phyloP scores from a whole-genome alignment of 2,888 invertebrate genomes.

The Lepidonotus clava region DNA sequence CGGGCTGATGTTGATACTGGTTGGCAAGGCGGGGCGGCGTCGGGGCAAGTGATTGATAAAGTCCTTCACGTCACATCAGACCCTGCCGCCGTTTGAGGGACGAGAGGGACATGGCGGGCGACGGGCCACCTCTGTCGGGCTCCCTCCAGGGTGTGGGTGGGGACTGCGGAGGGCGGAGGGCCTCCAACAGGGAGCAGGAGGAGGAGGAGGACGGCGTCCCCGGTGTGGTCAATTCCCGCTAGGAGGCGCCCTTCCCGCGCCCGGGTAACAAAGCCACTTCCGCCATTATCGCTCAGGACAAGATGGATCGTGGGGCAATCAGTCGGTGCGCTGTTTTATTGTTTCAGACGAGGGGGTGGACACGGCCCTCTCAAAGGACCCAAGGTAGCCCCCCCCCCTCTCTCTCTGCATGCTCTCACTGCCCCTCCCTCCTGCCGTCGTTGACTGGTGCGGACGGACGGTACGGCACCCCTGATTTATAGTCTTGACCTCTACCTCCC shows the following conservation, averaged over 20 bases:
- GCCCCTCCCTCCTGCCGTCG: neutral
- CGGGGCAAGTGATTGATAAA: slow-evolving; percentile 44
- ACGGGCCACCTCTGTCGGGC: neutral
- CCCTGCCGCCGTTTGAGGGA: neutral
- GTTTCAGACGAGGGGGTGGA: slow-evolving; percentile 25
- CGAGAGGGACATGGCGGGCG: neutral
- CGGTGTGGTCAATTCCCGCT: no score
- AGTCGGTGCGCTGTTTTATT: slow-evolving; percentile 31
- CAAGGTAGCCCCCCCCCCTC: neutral
- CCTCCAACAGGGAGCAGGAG: no score
- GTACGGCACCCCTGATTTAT: neutral
- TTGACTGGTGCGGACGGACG: no score
- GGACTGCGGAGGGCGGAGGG: neutral
- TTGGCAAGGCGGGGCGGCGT: neutral
- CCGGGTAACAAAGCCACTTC: slow-evolving; percentile 40
- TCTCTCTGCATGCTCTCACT: neutral
- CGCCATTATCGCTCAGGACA: slow-evolving; percentile 44
- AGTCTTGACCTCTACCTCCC: neutral
- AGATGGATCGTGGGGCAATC: slow-evolving; percentile 37
- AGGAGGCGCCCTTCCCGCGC: neutral
- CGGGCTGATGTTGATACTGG: slow-evolving; percentile 10
- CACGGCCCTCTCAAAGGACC: neutral
- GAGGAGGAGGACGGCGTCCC: no score
- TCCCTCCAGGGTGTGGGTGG: neutral
- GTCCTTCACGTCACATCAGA: slow-evolving; percentile 42